Conservation (phyloP, 2,888 invertebrate genomes). For the Hymenopus coronatus region DNA sequence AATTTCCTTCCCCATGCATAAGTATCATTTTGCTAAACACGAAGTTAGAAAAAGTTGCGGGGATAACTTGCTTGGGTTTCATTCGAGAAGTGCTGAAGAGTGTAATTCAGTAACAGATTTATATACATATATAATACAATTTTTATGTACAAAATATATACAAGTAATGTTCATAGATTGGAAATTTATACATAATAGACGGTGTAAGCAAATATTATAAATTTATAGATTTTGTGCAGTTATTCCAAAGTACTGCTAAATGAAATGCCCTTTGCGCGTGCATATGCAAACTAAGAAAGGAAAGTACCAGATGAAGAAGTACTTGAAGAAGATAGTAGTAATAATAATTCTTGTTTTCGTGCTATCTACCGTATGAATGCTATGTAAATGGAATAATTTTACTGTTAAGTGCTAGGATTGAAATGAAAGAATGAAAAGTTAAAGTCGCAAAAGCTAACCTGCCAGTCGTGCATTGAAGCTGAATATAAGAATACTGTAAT, state of each 20-base stretch:
- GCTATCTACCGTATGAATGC: not conserved
- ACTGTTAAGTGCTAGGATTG: not conserved
- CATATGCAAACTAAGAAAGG: not conserved
- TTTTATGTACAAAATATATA: not conserved
- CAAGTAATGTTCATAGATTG: not conserved
- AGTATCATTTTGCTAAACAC: too few species aligned
- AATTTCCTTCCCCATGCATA: too few species aligned
- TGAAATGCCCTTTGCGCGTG: not conserved
- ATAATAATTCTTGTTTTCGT: not conserved
- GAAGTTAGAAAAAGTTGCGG: too few species aligned
- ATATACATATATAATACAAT: not conserved
- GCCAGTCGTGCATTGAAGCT: slow-evolving; percentile 10
- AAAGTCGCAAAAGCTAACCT: not conserved
- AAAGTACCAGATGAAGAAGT: not conserved
- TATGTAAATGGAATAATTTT: not conserved
- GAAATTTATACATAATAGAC: not conserved
- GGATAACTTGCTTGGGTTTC: not conserved
- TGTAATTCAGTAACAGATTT: not conserved
- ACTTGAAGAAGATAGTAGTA: not conserved
- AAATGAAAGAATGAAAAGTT: not conserved
- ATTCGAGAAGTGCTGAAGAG: not conserved
- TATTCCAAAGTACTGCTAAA: not conserved
- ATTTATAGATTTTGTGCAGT: not conserved
- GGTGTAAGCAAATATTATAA: not conserved
- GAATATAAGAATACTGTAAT: not conserved